Evolutionary conservation across 1,140 invertebrate species (phyloP).

Genomic region (Apis cerana): DNA sequence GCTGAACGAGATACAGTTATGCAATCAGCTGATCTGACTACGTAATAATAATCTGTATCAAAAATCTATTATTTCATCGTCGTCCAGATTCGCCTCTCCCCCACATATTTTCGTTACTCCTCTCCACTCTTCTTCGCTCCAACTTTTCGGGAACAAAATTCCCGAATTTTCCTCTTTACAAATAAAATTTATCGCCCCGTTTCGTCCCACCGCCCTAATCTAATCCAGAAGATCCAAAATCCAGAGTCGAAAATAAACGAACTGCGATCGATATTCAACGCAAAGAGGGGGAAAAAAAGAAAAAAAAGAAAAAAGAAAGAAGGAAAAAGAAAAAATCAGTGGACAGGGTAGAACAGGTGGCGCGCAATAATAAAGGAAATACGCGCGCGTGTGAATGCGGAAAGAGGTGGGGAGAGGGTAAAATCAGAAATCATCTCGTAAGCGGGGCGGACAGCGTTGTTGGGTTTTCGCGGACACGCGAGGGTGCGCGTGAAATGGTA

Average conservation of each 20-base stretch:
- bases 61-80: slow-evolving; percentile 17
- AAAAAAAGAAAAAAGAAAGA: too few relatives aligned
- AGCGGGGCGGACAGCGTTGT: neutral
- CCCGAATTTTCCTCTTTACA: too few relatives aligned
- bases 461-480: slow-evolving; percentile 33
- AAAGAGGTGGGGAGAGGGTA: neutral
- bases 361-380: neutral
- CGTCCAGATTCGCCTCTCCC: neutral
- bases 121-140: neutral
- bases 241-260: too few relatives aligned
- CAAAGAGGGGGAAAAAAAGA: neutral
- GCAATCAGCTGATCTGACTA: slow-evolving; percentile 27
- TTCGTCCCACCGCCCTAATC: too few relatives aligned
- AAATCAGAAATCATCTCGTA: slow-evolving; percentile 21
- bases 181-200: too few relatives aligned
- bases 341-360: neutral
- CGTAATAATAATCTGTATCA: neutral
- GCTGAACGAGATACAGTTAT: slow-evolving; percentile 39
- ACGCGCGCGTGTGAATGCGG: too few relatives aligned
- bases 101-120: neutral
- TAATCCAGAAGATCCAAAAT: too few relatives aligned
- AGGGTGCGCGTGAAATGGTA: slow-evolving; percentile 36
- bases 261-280: neutral
- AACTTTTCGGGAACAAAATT: too few relatives aligned
- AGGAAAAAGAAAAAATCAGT: neutral